These are phyloP conservation scores for Laothoe populi DNA, from an alignment of 2,888 invertebrate genomes.

Conservation along the genomic window DNA sequence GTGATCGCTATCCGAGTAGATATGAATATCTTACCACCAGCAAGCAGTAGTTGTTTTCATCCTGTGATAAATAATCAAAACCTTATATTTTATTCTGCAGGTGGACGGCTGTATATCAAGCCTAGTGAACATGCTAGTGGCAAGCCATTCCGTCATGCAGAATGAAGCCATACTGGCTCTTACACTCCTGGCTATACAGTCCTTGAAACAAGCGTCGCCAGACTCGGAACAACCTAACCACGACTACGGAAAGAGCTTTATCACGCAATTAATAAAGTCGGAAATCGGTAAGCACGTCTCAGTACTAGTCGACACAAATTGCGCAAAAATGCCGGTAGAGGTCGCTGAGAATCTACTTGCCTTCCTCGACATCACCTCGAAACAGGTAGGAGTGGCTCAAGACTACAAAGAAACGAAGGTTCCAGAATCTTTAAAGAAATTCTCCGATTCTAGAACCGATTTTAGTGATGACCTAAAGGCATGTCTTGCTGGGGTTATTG, in stretches of 20 bases:
- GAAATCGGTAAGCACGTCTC: slow-evolving; percentile 81
- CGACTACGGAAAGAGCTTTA: slow-evolving; percentile 61
- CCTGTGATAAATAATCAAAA: too few relatives aligned
- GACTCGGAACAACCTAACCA: slow-evolving; percentile 42
- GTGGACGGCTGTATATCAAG: slow-evolving; percentile 89
- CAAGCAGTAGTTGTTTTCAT: too few relatives aligned
- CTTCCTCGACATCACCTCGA: slow-evolving; percentile 74
- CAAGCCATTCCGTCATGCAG: slow-evolving; percentile 94
- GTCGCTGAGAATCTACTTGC: slow-evolving; percentile 80
- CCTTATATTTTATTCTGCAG: slow-evolving; percentile 53
- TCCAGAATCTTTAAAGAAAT: slow-evolving; percentile 62
- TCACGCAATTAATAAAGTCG: slow-evolving; percentile 70
- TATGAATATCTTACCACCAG: too few relatives aligned
- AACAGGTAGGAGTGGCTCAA: slow-evolving; percentile 58
- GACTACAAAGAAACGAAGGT: slow-evolving; percentile 70
- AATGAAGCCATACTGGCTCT: slow-evolving; percentile 91
- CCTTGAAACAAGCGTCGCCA: slow-evolving; percentile 50
- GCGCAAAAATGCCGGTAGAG: slow-evolving; percentile 75
- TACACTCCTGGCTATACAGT: slow-evolving; percentile 83
- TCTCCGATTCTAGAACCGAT: slow-evolving; percentile 63
- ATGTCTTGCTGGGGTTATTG: slow-evolving; percentile 53
- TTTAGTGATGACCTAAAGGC: slow-evolving; percentile 58
- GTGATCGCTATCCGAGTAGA: too few relatives aligned
- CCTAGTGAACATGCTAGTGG: slow-evolving; percentile 92
- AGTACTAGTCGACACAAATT: slow-evolving; percentile 76